Base-by-base conservation (phyloP, 2,888 invertebrate genomes). In the Malachius bipustulatus region DNA sequence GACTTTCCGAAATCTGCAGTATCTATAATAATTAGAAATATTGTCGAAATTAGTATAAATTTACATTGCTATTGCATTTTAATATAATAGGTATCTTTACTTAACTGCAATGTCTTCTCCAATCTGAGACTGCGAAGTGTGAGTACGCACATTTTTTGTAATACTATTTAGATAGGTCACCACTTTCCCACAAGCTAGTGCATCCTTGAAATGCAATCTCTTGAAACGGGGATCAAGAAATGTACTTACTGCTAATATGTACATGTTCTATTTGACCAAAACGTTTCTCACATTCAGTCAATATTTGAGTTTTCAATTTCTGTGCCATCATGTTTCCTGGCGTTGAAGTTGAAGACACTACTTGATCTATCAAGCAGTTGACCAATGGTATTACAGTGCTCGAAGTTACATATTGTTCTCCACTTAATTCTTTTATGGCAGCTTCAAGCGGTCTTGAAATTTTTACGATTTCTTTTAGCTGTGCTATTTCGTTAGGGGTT, bases 341-440 rank as follows among this genome's bases (percentile, higher is more conserved):
- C 9, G 10, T 8, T 6, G 26, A n/a, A 10, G 4, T 29, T 8
- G 8, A 4, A 28, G 10, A 6, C 4, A 26, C 27, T 33, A 4
- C 26, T n/a, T 14, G 8, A 6, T 12, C 16, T 2, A n/a, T n/a
- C n/a, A 36, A 2, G 26, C 34, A 35, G 19, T 36, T 8, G 8
- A 39, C 3, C 4, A 39, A 32, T 4, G 36, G 36, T 14, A 39
- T 39, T 14, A 41, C 24, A 19, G 24, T 19, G n/a, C 24, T 19
- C 24, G 24, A 19, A 19, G 6, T 19, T 8, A 19, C 24, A 19
- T 19, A 19, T 19, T 19, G 6, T 19, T 54, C 50, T 4, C 50
- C 49, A 10, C 47, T 52, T 29, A 54, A 41, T 55, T 53, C 49
- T 14, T 49, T 53, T 4, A 51, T 51, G n/a, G 49, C 51, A 36